Evolutionary conservation across 2,797 vertebrate species (phyloP).

Genomic region (Alcedo atthis): DNA sequence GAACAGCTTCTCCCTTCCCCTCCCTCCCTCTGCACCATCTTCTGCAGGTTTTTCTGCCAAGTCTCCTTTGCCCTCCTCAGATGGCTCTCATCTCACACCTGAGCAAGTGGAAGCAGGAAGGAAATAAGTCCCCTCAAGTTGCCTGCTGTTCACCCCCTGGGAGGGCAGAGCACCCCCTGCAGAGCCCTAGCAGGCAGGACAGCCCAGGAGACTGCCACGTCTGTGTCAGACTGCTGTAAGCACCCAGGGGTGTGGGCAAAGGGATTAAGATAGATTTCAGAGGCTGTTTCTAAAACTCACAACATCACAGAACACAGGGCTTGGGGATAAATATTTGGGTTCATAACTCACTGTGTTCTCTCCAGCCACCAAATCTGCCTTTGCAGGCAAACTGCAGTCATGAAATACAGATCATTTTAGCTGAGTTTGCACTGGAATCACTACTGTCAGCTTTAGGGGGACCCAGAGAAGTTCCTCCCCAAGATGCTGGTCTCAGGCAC

Average conservation of each 20-base stretch:
- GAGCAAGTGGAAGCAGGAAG: neutral
- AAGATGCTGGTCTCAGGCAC: neutral
- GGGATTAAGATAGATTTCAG: neutral
- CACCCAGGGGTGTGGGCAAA: rapidly evolving
- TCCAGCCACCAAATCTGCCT: neutral
- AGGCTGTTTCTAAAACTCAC: neutral
- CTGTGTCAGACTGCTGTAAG: neutral
- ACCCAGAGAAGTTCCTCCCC: neutral
- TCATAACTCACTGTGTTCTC: neutral
- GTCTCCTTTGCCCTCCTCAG: neutral
- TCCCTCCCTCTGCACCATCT: neutral
- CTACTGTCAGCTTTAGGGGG: neutral
- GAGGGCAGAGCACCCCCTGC: neutral
- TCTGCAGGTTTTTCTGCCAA: neutral
- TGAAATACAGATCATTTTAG: neutral
- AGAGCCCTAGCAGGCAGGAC: neutral
- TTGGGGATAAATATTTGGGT: neutral
- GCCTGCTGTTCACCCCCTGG: neutral
- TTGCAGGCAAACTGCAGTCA: neutral
- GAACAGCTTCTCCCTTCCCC: neutral
- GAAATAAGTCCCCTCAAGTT: neutral
- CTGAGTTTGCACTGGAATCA: neutral
- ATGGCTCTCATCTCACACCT: neutral
- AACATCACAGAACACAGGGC: rapidly evolving
- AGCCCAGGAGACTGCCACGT: neutral